Base-by-base conservation (phyloP, 2,797 vertebrate species). In the Iguana delicatissima region DNA sequence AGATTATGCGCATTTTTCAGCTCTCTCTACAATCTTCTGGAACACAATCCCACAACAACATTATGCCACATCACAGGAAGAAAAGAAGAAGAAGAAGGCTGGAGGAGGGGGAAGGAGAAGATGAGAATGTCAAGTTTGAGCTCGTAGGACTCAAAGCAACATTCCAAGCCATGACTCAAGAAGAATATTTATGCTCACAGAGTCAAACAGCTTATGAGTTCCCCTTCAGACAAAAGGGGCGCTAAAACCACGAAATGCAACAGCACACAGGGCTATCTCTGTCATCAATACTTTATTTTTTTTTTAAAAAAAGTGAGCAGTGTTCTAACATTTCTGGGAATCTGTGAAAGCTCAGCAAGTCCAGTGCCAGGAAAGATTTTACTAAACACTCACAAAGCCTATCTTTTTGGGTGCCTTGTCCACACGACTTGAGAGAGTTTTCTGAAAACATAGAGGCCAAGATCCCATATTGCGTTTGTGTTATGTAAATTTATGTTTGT, bases 111-210 rank as follows among this genome's bases (percentile, higher is more conserved):
- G 91, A 69, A n/a, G 88, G 92, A 89, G 42, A 57, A 92, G 85
- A 92, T 84, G 91, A 74, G 18, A 89, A 64, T 85, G n/a, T 91
- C 94, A 94, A 89, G 96, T 92, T 76, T 0, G 2, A 91, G 85
- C 95, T 92, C 80, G 92, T 67, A 74, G 85, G 93, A 85, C 50
- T 89, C 69, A 80, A 91, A 95, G 89, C 88, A 94, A 92, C 94
- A 95, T 95, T 95, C 94, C 95, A 94, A 80, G 87, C 91, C 92
- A 92, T 89, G 89, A 86, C 42, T 90, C 90, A 69, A 72, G 89
- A 76, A 91, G 32, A 1, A 16, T n/a, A 74, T 89, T 91, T 90
- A 81, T 20, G 62, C 67, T 91, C 5, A 4, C 52, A 26, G 6
- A 91, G 55, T 29, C 64, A 90, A 93, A 93, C 26, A 1, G 6